Evolutionary conservation across 92 coral and sea anemone genomes (phyloP), one percentile per base, ranked within the genome.

Genomic region (Scolanthus callimorphus): DNA sequence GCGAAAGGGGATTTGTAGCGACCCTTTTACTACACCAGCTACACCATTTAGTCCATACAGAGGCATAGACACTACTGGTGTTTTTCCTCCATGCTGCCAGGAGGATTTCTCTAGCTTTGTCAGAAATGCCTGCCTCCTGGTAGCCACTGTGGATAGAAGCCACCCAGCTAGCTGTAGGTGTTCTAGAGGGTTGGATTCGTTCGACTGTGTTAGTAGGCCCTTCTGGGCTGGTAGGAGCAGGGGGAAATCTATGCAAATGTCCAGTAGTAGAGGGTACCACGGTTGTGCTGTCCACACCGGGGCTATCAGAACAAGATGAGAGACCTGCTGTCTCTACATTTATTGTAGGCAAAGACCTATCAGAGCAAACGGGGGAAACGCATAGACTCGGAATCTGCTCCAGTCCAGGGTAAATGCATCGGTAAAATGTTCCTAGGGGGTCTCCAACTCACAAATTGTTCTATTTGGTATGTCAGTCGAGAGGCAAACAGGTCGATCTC

Each of bases 11-110:
- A 74, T 81, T 38, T 43, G 67, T 57, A n/a, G n/a, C n/a, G 67
- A 74, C 22, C 63, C 64, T 30, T 82, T 51, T 28, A 82, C 27
- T 4, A 75, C 82, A 75, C 88, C 83, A 69, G 79, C 74, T 29
- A 45, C 60, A 11, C 86, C 86, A 72, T 29, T 56, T 55, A 20
- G 38, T 48, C 80, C 75, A 72, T n/a, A n/a, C n/a, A n/a, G n/a
- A n/a, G n/a, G 61, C 70, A 24, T 82, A 75, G 58, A 59, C 28
- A 38, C 44, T 46, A 50, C 71, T 38, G 60, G 60, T 45, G 57
- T 77, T 65, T 54, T 49, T 52, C 39, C 61, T 59, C 51, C 48
- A 60, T 70, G 57, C 63, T 19, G 82, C 49, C 27, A 65, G 22
- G 30, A 60, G 63, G 24, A 67, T 81, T 3, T 56, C 28, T 48